These are phyloP conservation scores for Gymnogyps californianus DNA, from an alignment of 2,113 vertebrate genomes.

Conservation along the genomic window DNA sequence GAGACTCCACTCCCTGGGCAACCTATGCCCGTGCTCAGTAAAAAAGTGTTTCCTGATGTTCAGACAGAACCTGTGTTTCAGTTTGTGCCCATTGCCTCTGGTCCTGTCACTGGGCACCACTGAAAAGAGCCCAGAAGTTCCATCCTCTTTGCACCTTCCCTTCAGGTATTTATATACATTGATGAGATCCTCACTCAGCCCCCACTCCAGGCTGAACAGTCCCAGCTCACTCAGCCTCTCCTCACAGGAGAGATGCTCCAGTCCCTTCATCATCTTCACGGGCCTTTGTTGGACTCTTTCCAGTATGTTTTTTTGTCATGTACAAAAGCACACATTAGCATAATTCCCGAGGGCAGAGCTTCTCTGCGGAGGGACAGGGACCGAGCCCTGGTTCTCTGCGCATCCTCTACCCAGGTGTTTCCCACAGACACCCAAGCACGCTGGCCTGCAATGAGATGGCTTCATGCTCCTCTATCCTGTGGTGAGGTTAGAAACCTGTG, in stretches of 20 bases:
- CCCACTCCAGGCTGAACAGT: neutral
- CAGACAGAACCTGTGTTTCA: neutral
- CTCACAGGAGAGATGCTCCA: neutral
- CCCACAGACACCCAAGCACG: neutral
- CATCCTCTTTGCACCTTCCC: neutral
- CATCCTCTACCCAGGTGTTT: neutral
- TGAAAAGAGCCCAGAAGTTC: neutral
- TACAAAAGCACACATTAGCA: neutral
- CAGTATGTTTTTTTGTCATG: neutral
- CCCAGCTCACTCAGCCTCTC: neutral
- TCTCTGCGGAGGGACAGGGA: neutral
- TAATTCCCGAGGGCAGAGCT: neutral
- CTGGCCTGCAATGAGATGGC: neutral
- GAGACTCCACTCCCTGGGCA: neutral
- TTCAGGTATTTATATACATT: neutral
- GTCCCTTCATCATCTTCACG: neutral
- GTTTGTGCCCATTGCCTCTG: neutral
- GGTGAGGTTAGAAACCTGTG: neutral
- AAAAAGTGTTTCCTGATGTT: neutral
- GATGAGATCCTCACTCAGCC: neutral
- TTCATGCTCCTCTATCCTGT: rapidly evolving
- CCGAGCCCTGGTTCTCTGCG: neutral
- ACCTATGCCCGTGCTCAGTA: neutral
- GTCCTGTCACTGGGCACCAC: neutral
- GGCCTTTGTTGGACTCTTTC: neutral